phyloP scores from a whole-genome alignment of 1,140 invertebrate genomes.

The Cotesia glomerata region DNA sequence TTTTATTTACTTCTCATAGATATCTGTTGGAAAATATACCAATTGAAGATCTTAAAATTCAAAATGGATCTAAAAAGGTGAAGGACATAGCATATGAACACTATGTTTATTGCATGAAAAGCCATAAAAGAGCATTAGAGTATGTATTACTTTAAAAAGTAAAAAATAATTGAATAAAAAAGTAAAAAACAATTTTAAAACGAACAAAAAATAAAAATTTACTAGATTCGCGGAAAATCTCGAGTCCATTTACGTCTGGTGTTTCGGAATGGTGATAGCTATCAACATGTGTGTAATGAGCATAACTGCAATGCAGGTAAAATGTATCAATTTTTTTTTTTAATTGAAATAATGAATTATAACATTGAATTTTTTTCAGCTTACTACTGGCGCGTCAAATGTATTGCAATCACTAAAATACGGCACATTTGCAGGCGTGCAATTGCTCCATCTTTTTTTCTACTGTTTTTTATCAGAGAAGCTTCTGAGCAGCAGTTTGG shows the following conservation, averaged over 20 bases:
- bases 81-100: constrained; percentile 6
- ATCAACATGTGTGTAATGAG: constrained; percentile 7
- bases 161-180: background rate
- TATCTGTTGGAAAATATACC: background rate
- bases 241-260: background rate
- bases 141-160: background rate
- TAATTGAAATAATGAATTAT: background rate
- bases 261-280: constrained; percentile 1
- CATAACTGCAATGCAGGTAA: background rate
- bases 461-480: constrained; percentile 3
- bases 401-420: background rate
- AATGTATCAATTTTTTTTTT: background rate
- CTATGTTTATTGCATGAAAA: constrained; percentile 5
- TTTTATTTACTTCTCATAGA: background rate
- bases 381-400: background rate
- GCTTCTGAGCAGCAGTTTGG: background rate
- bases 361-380: background rate
- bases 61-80: background rate
- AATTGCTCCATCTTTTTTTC: constrained; percentile 12
- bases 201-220: background rate
- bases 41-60: background rate
- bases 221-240: background rate
- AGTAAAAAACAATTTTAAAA: background rate
- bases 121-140: constrained; percentile 14
- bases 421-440: background rate